Evolutionary conservation across 2,797 vertebrate genomes (phyloP).

Genomic region (Borostomias antarcticus): DNA sequence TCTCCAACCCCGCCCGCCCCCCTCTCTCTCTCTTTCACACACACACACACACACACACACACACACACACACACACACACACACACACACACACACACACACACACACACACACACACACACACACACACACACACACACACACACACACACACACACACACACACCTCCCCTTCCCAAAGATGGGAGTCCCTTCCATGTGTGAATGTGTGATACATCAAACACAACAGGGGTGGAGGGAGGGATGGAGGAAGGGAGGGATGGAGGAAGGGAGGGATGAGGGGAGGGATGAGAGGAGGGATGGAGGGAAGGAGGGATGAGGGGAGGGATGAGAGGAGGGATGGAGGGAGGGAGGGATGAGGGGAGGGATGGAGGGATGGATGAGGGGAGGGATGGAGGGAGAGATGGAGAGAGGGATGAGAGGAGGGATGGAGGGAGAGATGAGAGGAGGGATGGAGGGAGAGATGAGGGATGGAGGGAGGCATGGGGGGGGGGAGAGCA

Average conservation of each 20-base stretch:
- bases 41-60: too few species aligned
- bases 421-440: too few species aligned
- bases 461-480: slow-evolving; percentile 55
- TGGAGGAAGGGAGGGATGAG: slow-evolving; percentile 35
- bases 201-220: slow-evolving; percentile 84
- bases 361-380: slow-evolving; percentile 59
- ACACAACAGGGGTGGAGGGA: slow-evolving; percentile 69
- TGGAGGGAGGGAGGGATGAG: slow-evolving; percentile 36
- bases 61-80: too few species aligned
- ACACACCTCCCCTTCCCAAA: background rate
- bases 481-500: slow-evolving; percentile 43
- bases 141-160: slow-evolving; percentile 4
- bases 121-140: slow-evolving; percentile 29
- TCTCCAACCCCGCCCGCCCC: too few species aligned
- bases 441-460: slow-evolving; percentile 64
- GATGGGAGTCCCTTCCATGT: slow-evolving; percentile 61
- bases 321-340: slow-evolving; percentile 59
- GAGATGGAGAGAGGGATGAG: too few species aligned
- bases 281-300: slow-evolving; percentile 59
- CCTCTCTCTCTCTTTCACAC: too few species aligned
- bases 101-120: slow-evolving; percentile 48
- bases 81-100: too few species aligned
- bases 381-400: too few species aligned
- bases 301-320: slow-evolving; percentile 35
- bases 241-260: slow-evolving; percentile 58